Percentiles rank a stretch among this genome's conserved stretches.
Conservation (phyloP, 2,113 vertebrate species). For the Ctenomys sociabilis region DNA sequence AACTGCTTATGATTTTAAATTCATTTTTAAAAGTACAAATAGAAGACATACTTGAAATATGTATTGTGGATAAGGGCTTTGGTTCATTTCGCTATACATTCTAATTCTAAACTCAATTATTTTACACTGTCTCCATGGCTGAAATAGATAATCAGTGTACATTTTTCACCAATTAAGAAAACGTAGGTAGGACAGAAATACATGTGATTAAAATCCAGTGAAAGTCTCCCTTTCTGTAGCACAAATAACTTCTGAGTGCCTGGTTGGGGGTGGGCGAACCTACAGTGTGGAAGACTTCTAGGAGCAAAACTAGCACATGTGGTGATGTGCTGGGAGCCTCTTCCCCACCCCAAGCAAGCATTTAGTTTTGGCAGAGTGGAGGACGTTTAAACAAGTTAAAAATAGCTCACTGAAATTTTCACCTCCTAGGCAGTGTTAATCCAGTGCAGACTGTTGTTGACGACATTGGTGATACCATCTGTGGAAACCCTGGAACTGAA, state of each 20-base stretch:
- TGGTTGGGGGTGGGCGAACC: accelerated
- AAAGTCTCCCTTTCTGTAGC: conserved; percentile 34
- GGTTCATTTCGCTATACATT: neutral
- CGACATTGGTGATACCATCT: neutral
- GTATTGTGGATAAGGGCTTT: neutral
- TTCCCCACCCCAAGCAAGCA: conserved; percentile 39
- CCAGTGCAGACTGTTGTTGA: conserved; percentile 47
- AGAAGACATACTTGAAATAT: neutral
- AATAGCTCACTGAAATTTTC: conserved; percentile 56
- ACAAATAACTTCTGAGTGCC: conserved; percentile 1
- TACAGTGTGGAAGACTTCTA: neutral
- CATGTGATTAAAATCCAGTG: neutral
- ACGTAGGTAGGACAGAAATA: neutral
- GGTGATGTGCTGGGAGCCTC: neutral
- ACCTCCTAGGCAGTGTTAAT: conserved; percentile 66
- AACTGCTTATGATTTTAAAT: neutral
- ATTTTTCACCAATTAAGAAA: neutral
- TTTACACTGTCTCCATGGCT: neutral
- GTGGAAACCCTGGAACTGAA: neutral
- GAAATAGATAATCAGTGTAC: neutral
- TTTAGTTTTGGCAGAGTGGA: neutral
- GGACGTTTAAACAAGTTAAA: conserved; percentile 59
- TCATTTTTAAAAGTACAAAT: neutral
- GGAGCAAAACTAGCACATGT: neutral
- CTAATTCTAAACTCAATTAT: neutral